Conservation (phyloP, 2,797 vertebrate species). For the Myoxocephalus aenaeus region DNA sequence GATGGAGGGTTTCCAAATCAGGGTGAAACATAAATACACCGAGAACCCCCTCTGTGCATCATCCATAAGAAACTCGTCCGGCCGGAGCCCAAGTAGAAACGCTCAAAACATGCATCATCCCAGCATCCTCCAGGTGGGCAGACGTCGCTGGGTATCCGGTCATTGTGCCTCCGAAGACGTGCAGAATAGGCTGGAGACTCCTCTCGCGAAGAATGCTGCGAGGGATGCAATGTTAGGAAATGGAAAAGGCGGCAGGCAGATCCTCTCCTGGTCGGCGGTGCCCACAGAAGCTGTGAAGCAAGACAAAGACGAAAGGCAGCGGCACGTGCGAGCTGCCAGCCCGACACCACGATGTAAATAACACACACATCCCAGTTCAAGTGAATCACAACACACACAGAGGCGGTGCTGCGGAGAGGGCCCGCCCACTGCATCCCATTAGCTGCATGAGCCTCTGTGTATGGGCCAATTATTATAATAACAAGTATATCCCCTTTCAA, state of each 20-base stretch:
- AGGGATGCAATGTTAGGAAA: constrained; percentile 30
- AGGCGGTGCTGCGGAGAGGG: constrained; percentile 50
- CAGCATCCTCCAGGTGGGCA: constrained; percentile 59
- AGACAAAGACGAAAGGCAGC: constrained; percentile 69
- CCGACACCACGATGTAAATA: constrained; percentile 63
- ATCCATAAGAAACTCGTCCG: constrained; percentile 52
- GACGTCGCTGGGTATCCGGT: constrained; percentile 42
- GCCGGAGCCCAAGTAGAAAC: constrained; percentile 26
- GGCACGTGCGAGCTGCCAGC: constrained; percentile 64
- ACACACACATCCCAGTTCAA: constrained; percentile 24
- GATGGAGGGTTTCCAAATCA: constrained; percentile 58
- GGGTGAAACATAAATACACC: constrained; percentile 52
- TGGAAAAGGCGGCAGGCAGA: constrained; percentile 40
- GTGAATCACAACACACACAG: constrained; percentile 30
- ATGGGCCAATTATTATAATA: neutral
- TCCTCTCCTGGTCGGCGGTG: constrained; percentile 48
- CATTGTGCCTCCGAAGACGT: constrained; percentile 42
- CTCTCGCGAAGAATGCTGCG: constrained; percentile 39
- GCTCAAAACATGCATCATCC: constrained; percentile 41
- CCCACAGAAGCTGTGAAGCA: constrained; percentile 50
- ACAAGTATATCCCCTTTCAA: neutral
- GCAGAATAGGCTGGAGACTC: constrained; percentile 32
- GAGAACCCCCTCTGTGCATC: constrained; percentile 55
- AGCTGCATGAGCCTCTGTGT: constrained; percentile 18
- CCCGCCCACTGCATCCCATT: constrained; percentile 31